These are phyloP conservation scores for Belgica antarctica DNA, from an alignment of 2,888 invertebrate species.

Conservation along the genomic window DNA sequence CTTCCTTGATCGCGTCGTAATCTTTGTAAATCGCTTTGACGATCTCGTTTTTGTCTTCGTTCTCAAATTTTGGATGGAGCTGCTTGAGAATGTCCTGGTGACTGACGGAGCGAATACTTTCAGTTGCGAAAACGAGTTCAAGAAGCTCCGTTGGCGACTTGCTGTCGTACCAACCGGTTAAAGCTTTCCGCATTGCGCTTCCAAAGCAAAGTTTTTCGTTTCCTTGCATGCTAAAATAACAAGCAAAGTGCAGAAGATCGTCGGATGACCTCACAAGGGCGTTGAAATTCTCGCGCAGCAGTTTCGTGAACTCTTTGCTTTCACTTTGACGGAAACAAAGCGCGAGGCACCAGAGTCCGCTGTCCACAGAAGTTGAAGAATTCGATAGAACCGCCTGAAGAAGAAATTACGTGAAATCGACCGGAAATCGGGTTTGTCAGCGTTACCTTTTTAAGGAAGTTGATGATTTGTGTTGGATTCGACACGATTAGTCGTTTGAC, in stretches of 20 bases:
- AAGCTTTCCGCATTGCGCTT: conserved; percentile 8
- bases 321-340: background rate
- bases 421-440: too few species aligned
- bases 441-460: too few species aligned
- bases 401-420: too few species aligned
- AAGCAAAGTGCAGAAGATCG: background rate
- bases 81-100: background rate
- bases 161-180: background rate
- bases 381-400: background rate
- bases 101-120: background rate
- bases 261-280: background rate
- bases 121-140: background rate
- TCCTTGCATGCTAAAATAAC: background rate
- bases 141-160: background rate
- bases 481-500: too few species aligned
- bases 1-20: background rate
- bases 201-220: background rate
- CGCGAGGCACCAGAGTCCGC: conserved; percentile 13
- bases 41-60: conserved; percentile 15
- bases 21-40: background rate
- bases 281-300: background rate
- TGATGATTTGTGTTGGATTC: too few species aligned
- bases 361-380: background rate
- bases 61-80: conserved; percentile 5
- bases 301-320: conserved; percentile 4